Conservation (phyloP, 2,113 vertebrate genomes). For the Orthochromis indermauri region DNA sequence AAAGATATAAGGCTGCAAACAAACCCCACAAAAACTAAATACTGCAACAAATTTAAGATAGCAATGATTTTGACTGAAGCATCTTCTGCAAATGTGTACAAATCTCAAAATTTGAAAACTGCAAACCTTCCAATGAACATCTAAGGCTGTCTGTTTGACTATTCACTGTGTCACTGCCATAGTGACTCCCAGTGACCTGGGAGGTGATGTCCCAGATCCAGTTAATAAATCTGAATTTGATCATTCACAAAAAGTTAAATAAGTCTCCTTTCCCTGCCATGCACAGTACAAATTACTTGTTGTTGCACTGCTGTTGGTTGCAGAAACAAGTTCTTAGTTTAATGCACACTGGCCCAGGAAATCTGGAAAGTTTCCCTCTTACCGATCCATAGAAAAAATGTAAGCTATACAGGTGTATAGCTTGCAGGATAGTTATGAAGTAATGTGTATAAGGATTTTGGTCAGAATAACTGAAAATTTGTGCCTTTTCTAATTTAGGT, state of each 20-base stretch:
- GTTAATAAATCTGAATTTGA: background rate
- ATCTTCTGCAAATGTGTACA: background rate
- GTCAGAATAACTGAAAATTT: background rate
- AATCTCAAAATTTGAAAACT: background rate
- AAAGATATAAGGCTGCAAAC: too few relatives aligned
- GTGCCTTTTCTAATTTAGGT: conserved; percentile 17
- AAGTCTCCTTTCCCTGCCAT: background rate
- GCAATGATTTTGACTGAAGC: fast-evolving
- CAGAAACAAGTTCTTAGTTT: background rate
- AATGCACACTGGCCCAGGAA: background rate
- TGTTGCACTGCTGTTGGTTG: background rate
- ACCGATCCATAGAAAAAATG: background rate
- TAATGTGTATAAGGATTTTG: background rate
- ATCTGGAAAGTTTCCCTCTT: background rate
- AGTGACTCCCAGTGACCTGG: background rate
- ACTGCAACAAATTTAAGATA: background rate
- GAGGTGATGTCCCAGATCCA: background rate
- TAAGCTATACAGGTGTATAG: background rate
- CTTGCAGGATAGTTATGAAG: background rate
- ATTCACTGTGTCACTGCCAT: background rate
- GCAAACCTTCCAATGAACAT: background rate
- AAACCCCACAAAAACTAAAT: background rate
- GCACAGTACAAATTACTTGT: background rate
- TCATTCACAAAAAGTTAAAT: background rate
- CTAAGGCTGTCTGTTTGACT: background rate